phyloP scores from a whole-genome alignment of 1,140 invertebrate genomes.

The Laupala kohalensis region DNA sequence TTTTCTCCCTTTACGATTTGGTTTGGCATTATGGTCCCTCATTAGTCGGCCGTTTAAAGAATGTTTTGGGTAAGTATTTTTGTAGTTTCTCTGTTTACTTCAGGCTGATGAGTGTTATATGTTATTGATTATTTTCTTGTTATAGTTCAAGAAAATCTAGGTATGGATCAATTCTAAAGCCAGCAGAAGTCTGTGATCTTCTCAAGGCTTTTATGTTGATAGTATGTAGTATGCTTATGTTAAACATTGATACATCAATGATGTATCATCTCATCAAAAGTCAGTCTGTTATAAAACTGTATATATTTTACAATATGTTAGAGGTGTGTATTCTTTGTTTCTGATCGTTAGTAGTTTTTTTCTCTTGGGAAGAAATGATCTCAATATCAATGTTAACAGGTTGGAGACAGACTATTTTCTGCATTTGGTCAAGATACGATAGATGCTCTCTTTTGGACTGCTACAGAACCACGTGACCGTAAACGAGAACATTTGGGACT shows the following conservation, averaged over 20 bases:
- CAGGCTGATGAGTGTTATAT: neutral
- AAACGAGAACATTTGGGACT: conserved; percentile 75
- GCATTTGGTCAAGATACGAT: conserved; percentile 97
- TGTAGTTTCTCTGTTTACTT: neutral
- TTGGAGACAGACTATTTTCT: conserved; percentile 87
- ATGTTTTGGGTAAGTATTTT: conserved; percentile 50
- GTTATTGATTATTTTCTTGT: conserved; percentile 15
- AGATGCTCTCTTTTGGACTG: conserved; percentile 95
- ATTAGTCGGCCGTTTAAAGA: conserved; percentile 53
- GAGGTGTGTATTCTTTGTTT: conserved; percentile 49
- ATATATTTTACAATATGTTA: conserved; percentile 99
- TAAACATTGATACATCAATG: conserved; percentile 91
- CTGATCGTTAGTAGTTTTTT: neutral
- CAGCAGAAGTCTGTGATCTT: conserved; percentile 92
- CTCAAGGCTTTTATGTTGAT: conserved; percentile 84
- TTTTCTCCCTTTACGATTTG: conserved; percentile 85
- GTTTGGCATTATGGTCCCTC: conserved; percentile 71
- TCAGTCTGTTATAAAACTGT: conserved; percentile 97
- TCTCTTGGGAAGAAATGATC: neutral
- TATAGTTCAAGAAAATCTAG: conserved; percentile 23
- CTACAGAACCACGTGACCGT: conserved; percentile 76
- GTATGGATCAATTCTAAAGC: conserved; percentile 47
- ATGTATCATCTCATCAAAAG: conserved; percentile 98
- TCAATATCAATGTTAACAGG: conserved; percentile 24
- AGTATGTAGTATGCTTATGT: conserved; percentile 68